Percentiles rank a stretch among this genome's conserved stretches.
Conservation (phyloP, 2,113 vertebrate genomes). For the Phalacrocorax brasilianus region DNA sequence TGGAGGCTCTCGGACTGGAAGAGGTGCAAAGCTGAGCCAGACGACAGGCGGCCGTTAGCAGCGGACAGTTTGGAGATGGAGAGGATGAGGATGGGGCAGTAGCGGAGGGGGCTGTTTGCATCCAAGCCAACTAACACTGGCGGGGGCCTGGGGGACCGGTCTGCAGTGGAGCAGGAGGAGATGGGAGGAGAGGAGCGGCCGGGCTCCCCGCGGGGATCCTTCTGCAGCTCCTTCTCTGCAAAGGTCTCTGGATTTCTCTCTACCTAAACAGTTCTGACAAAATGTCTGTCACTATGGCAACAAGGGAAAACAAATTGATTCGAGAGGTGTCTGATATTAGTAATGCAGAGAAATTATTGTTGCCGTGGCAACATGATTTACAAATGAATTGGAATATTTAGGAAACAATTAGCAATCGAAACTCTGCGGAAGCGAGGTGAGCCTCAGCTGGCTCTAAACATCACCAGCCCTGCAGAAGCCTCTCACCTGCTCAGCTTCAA, state of each 20-base stretch:
- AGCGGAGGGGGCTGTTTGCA: background rate
- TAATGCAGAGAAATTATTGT: conserved; percentile 18
- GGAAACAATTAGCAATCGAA: background rate
- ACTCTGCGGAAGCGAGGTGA: fast-evolving
- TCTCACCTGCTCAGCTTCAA: background rate
- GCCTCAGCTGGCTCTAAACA: background rate
- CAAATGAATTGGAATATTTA: background rate
- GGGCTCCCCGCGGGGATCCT: background rate
- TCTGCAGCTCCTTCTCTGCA: background rate
- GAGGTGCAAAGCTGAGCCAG: fast-evolving
- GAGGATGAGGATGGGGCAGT: background rate
- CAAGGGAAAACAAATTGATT: conserved; percentile 50
- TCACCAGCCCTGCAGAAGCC: fast-evolving
- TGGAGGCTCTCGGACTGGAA: background rate
- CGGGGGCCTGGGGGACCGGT: fast-evolving
- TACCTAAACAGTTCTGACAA: conserved; percentile 32
- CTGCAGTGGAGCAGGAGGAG: background rate
- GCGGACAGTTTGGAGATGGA: background rate
- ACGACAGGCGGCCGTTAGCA: fast-evolving
- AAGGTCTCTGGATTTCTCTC: background rate
- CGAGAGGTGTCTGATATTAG: background rate
- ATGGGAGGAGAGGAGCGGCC: background rate
- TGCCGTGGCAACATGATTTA: background rate
- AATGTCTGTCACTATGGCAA: conserved; percentile 36
- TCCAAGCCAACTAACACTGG: fast-evolving